Evolutionary conservation across 2,888 invertebrate species (phyloP).

Genomic region (Cataglyphis rosenhaueri): DNA sequence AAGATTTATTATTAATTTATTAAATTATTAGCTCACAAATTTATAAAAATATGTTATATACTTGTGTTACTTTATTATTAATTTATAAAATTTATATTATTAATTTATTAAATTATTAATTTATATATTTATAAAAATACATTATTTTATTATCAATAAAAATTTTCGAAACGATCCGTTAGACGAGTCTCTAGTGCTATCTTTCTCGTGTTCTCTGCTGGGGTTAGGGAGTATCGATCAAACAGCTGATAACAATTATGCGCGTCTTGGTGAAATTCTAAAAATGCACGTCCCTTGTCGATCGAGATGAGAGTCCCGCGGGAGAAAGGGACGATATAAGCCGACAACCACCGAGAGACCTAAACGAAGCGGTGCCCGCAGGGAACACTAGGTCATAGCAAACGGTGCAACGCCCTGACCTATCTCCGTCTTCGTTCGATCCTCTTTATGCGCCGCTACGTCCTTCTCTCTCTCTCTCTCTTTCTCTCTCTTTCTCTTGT

Average conservation of each 20-base stretch:
- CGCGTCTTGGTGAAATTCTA: conserved; percentile 8
- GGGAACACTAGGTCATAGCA: conserved; percentile 80
- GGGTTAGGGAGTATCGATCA: conserved; percentile 65
- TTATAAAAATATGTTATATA: too few species aligned
- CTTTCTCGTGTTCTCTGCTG: conserved; percentile 49
- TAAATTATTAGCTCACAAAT: too few species aligned
- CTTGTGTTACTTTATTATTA: too few species aligned
- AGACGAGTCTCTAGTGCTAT: not conserved
- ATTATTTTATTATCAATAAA: not conserved
- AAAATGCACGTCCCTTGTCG: conserved; percentile 7
- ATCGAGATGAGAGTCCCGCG: not conserved
- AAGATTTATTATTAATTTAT: too few species aligned
- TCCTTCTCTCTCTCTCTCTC: conserved; percentile 35
- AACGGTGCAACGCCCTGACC: conserved; percentile 82
- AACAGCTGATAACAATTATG: conserved; percentile 58
- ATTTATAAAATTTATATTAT: too few species aligned
- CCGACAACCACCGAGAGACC: conserved; percentile 51
- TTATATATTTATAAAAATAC: not conserved
- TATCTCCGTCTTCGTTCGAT: conserved; percentile 62
- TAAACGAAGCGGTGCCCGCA: conserved; percentile 58
- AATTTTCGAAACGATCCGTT: not conserved
- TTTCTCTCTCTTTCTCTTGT: not conserved
- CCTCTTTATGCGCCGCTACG: conserved; percentile 15
- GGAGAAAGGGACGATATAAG: conserved; percentile 32
- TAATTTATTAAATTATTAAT: too few species aligned